Evolutionary conservation across 2,113 vertebrate genomes (phyloP).

Genomic region (Irena cyanogastra): DNA sequence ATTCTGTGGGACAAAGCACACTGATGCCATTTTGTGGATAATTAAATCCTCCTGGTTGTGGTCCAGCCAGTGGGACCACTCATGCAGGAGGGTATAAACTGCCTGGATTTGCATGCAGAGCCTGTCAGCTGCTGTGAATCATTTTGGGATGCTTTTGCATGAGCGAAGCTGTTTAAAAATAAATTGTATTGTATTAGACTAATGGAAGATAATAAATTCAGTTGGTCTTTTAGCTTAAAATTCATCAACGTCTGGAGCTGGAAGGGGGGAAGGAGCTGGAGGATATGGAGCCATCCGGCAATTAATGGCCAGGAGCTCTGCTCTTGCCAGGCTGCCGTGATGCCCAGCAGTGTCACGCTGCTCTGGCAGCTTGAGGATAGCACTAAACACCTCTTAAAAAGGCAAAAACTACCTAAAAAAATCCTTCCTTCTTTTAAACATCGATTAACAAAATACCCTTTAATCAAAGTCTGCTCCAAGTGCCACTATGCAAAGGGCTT

Average conservation of each 20-base stretch:
- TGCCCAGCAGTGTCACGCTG: background rate
- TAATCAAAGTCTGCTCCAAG: background rate
- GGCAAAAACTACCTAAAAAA: background rate
- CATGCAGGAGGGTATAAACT: background rate
- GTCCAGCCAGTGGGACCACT: background rate
- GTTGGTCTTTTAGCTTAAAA: constrained; percentile 46
- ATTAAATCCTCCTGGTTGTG: background rate
- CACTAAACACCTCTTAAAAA: background rate
- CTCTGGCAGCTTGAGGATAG: background rate
- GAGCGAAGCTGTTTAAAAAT: constrained; percentile 47
- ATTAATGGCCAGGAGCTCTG: background rate
- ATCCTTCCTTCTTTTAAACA: background rate
- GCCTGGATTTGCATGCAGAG: background rate
- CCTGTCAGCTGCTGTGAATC: constrained; percentile 26
- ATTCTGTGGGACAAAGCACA: background rate
- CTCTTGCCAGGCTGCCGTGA: background rate
- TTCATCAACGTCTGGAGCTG: constrained; percentile 33
- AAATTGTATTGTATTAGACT: constrained; percentile 55
- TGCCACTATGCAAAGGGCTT: background rate
- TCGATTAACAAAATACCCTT: background rate
- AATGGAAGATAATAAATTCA: constrained; percentile 58
- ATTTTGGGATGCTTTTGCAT: constrained; percentile 30
- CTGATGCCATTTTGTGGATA: background rate
- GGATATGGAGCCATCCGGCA: background rate
- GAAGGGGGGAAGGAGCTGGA: background rate